Evolutionary conservation across 2,113 vertebrate species (phyloP), one percentile per base, ranked within the genome.

Genomic region (Microcebus jonahi): DNA sequence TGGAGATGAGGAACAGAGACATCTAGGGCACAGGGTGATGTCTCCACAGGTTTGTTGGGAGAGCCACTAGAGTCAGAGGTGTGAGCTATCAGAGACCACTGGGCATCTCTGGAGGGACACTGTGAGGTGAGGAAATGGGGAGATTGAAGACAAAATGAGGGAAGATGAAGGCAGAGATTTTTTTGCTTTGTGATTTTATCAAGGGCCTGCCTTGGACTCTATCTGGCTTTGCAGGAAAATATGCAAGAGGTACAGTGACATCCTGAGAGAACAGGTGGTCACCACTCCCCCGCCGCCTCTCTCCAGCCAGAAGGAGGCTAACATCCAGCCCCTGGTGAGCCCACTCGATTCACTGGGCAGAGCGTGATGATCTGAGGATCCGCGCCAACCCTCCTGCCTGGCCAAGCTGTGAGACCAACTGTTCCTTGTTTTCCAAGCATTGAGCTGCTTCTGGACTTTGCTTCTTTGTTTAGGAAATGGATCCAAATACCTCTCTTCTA

Each of bases 371-470:
- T 89, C 90, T 29, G 55, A 83, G 88, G 61, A 70, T 39, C 21
- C 1, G 1, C 84, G 97, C 97, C 97, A 97, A 67, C 13, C 68
- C 36, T 61, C 42, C 88, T 76, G 73, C 95, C 39, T 14, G 18
- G 36, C 68, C 95, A 95, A 91, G 82, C 97, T 97, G 97, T 68
- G 90, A 95, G 25, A 89, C 93, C 97, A 97, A 92, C 97, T 97
- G 97, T 93, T 96, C 85, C 94, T 96, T 95, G 83, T 95, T 96
- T 97, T 91, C 77, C 25, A 93, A 95, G 88, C 63, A 14, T n/a
- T 39, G 63, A 71, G 50, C 45, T 83, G 83, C 85, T 95, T 94
- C 45, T 94, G 91, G 88, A 96, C 68, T 85, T 84, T 83, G 39
- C 18, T 79, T 23, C 67, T 88, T 92, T 95, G 73, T 65, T 83